Evolutionary conservation across 2,888 invertebrate genomes (phyloP).

Genomic region (Eilema sororculum): DNA sequence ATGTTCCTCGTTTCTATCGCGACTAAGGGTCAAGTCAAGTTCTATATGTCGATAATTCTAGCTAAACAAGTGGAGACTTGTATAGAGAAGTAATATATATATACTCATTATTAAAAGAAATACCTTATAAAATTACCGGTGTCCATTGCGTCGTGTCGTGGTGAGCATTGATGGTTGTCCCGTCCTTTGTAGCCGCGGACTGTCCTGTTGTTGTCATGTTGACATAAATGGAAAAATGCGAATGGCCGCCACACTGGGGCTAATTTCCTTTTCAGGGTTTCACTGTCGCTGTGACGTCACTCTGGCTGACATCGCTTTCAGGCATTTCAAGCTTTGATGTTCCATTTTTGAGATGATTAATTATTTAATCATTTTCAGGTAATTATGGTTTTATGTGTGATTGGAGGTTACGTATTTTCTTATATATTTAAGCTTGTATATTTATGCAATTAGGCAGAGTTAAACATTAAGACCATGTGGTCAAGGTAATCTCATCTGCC

Average conservation of each 20-base stretch:
- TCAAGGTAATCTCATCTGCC: too few species aligned
- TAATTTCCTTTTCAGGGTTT: conserved; percentile 71
- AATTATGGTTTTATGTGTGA: conserved; percentile 28
- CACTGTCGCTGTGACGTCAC: conserved; percentile 50
- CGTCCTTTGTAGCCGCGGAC: conserved; percentile 54
- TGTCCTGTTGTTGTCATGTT: conserved; percentile 56
- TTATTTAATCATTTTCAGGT: conserved; percentile 41
- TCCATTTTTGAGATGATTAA: conserved; percentile 36
- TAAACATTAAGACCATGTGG: too few species aligned
- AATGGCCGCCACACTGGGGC: conserved; percentile 58
- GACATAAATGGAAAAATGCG: conserved; percentile 76
- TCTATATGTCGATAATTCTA: too few species aligned
- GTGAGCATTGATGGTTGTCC: conserved; percentile 44
- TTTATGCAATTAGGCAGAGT: too few species aligned
- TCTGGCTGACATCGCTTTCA: conserved; percentile 47
- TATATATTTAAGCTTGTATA: neutral
- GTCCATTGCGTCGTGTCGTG: conserved; percentile 31
- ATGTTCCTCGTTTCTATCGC: too few species aligned
- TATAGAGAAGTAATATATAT: neutral
- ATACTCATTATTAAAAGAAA: conserved; percentile 29
- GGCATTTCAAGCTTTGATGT: conserved; percentile 48
- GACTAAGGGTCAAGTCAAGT: too few species aligned
- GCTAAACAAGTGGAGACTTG: too few species aligned
- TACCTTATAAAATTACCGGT: conserved; percentile 43
- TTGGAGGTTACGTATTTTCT: neutral